Evolutionary conservation across 64 coral and sea anemone species (phyloP), one percentile per base, ranked within the genome.

Genomic region (Anthopleura sola): DNA sequence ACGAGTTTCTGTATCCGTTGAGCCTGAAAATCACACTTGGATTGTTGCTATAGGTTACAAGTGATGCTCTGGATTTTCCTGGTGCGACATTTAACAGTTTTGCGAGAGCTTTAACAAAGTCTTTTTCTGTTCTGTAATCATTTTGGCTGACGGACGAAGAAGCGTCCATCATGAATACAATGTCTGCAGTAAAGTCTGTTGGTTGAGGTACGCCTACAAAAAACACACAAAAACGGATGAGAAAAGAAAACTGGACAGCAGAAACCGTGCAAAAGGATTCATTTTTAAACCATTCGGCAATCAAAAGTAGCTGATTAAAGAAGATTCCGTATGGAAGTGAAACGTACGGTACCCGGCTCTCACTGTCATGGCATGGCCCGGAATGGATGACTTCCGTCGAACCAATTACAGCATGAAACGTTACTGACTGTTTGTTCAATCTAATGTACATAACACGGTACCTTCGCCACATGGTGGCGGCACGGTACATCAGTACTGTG

Each of bases 111-210:
- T 91, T 95, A 12, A 95, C 88, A 64, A 95, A 88, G 6, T 88
- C 75, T 36, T 95, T 95, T 48, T 91, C 88, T 82, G 49, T 34
- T 6, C 78, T 62, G 21, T 87, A 84, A 40, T 88, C 68, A 32
- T 71, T 40, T 21, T 71, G 55, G 1, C 50, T 66, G 32, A 94
- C 84, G 77, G 60, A 71, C 86, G 56, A 82, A 2, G 92, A 94
- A 28, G 88, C 77, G 80, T 94, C 92, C 12, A 90, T 14, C 78
- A 94, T 82, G 33, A 94, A 90, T 39, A 90, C 58, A 28, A 94
- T 55, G 49, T 94, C 92, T 18, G 87, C 85, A 14, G 56, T 82
- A 14, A 85, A 48, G n/a, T 78, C 69, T 48, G 68, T 28, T 76
- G 84, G 32, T 69, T 60, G 54, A 53, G 74, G 38, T 0, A 81